Evolutionary conservation across 2,113 vertebrate species (phyloP).

Genomic region (Mesitornis unicolor): DNA sequence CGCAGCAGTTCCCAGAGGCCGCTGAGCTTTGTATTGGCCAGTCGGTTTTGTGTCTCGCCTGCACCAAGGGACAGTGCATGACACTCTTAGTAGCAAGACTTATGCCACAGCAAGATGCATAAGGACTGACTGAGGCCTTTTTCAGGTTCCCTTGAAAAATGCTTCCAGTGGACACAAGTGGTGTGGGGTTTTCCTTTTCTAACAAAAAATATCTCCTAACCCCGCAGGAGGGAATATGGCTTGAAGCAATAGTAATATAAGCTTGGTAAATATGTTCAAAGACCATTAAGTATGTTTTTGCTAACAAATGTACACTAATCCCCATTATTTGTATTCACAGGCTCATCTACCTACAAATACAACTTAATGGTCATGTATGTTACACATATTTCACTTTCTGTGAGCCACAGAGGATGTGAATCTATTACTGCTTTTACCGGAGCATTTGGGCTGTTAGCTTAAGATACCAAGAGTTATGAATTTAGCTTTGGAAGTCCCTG

Average conservation of each 20-base stretch:
- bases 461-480: background rate
- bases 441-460: background rate
- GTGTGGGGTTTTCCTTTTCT: background rate
- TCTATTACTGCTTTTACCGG: background rate
- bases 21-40: background rate
- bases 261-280: background rate
- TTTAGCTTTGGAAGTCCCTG: slow-evolving; percentile 21
- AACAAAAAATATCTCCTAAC: background rate
- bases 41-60: background rate
- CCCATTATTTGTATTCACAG: background rate
- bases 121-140: background rate
- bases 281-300: background rate
- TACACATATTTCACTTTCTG: background rate
- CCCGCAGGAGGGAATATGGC: background rate
- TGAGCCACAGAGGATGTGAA: background rate
- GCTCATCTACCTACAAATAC: background rate
- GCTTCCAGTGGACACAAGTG: background rate
- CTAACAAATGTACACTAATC: background rate
- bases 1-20: background rate
- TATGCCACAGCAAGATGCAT: background rate
- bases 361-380: background rate
- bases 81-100: background rate
- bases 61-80: background rate
- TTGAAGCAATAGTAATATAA: background rate
- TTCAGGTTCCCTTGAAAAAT: background rate